Base-by-base conservation (phyloP, 35 echinoderm and acorn worm genomes). In the Apostichopus parvimensis region DNA sequence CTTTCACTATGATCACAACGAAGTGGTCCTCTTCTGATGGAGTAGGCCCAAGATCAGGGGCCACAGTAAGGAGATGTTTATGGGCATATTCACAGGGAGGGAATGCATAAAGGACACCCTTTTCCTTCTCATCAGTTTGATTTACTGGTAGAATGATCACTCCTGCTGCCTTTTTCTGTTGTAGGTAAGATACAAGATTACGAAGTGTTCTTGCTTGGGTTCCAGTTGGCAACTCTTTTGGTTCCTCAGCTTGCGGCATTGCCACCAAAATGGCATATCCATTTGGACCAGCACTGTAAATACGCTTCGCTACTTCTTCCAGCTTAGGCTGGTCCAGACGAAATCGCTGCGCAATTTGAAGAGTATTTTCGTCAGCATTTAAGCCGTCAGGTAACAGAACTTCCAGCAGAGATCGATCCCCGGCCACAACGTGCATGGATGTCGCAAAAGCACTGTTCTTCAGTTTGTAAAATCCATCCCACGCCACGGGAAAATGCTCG, bases 1-100 rank as follows among this genome's bases (percentile, higher is more conserved):
- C 95, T 53, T 93, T 93, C 18, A 96, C 91, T 91, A 99, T 92
- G 17, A 99, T 94, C 3, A 99, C 89, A 57, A 96, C 97, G 71
- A 99, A 92, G 77, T 99, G 97, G 94, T 99, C 97, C 57, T 96
- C 97, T 45, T 94, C 94, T 5, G 87, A 91, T 68, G 97, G 93
- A 5, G 94, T 95, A 1, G 91, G 76, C 9, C 97, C 95, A 5
- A 99, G 91, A 25, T 96, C 93, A 25, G 93, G 95, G 17, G 95
- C 95, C 78, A 95, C 90, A 45, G 91, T 61, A 91, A 96, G 82
- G 26, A 99, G 90, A 66, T 96, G 93, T 20, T 96, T 96, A 53
- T 93, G 97, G 13, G 95, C 94, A 89, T 94, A 99, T 70, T 99
- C 95, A 93, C 97, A 99, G 6, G 97, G 97, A 83, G 97, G 97